Percentiles rank a stretch among this genome's conserved stretches.
Conservation (phyloP, 2,113 vertebrate genomes). For the Diphyllodes magnificus region DNA sequence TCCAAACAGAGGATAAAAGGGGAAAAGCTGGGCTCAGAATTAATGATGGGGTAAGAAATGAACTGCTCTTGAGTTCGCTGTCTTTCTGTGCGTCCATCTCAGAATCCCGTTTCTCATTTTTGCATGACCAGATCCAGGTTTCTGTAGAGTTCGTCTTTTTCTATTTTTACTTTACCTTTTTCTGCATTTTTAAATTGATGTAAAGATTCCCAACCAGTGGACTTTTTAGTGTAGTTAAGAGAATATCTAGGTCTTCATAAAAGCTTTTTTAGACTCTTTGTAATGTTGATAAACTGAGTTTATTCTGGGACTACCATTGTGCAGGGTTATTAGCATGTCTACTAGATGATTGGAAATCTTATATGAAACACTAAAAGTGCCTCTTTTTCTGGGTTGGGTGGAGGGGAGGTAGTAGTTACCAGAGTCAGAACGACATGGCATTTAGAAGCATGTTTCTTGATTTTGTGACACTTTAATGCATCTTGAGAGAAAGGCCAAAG, state of each 20-base stretch:
- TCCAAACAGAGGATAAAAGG: neutral
- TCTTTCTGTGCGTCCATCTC: slow-evolving; percentile 28
- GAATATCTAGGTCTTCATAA: slow-evolving; percentile 54
- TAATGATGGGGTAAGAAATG: neutral
- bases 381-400: slow-evolving; percentile 75
- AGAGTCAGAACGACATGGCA: slow-evolving; percentile 68
- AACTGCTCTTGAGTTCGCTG: slow-evolving; percentile 16
- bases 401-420: slow-evolving; percentile 62
- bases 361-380: slow-evolving; percentile 79
- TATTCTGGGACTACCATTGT: slow-evolving; percentile 54
- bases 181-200: slow-evolving; percentile 38
- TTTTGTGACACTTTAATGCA: slow-evolving; percentile 70
- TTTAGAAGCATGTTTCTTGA: slow-evolving; percentile 66
- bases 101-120: neutral
- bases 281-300: slow-evolving; percentile 55
- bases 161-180: slow-evolving; percentile 40
- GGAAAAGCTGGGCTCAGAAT: neutral
- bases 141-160: slow-evolving; percentile 22
- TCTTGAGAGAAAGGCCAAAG: slow-evolving; percentile 79
- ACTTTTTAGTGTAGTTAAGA: slow-evolving; percentile 52
- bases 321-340: slow-evolving; percentile 63
- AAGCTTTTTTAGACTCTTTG: slow-evolving; percentile 59
- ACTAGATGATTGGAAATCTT: slow-evolving; percentile 72
- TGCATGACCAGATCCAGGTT: slow-evolving; percentile 5
- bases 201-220: slow-evolving; percentile 51